A percentile compares a stretch with the other conserved stretches of the same genome.
Evolutionary conservation across 2,113 vertebrate species (phyloP).

Genomic region (Syrrhaptes paradoxus): DNA sequence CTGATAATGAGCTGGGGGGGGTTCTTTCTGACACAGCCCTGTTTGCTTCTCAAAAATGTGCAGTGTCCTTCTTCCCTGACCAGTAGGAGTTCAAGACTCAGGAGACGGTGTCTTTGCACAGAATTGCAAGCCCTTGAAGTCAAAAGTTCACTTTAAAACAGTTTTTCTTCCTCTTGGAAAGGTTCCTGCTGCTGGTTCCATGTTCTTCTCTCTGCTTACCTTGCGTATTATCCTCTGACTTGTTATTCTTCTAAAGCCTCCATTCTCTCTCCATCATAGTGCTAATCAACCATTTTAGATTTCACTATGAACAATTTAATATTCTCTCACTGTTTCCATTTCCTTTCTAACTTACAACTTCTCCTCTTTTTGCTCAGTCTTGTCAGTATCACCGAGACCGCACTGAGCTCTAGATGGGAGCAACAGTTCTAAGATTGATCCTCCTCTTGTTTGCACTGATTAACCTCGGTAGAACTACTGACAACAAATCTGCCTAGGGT

Average conservation of each 20-base stretch:
- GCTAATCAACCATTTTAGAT: not conserved
- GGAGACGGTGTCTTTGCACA: not conserved
- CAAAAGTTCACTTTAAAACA: not conserved
- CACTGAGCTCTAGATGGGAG: not conserved
- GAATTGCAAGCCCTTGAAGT: not conserved
- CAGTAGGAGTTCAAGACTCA: not conserved
- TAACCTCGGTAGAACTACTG: not conserved
- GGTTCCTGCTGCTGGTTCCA: not conserved
- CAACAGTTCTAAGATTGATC: not conserved
- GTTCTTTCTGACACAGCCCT: not conserved
- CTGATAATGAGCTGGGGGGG: not conserved
- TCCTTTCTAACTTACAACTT: not conserved
- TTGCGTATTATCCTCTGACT: not conserved
- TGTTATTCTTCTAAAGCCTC: not conserved
- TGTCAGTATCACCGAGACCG: not conserved
- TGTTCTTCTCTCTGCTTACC: not conserved
- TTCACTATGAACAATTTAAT: not conserved
- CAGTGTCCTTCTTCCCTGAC: not conserved
- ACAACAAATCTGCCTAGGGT: not conserved
- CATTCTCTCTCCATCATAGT: not conserved
- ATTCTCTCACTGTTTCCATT: not conserved
- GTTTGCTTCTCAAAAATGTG: not conserved
- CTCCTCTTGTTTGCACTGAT: not conserved
- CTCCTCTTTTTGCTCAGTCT: not conserved
- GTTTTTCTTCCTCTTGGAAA: not conserved